A percentile compares a stretch with the other conserved stretches of the same genome.
These are phyloP conservation scores for Falco biarmicus DNA, from an alignment of 2,797 vertebrate species.

Conservation along the genomic window DNA sequence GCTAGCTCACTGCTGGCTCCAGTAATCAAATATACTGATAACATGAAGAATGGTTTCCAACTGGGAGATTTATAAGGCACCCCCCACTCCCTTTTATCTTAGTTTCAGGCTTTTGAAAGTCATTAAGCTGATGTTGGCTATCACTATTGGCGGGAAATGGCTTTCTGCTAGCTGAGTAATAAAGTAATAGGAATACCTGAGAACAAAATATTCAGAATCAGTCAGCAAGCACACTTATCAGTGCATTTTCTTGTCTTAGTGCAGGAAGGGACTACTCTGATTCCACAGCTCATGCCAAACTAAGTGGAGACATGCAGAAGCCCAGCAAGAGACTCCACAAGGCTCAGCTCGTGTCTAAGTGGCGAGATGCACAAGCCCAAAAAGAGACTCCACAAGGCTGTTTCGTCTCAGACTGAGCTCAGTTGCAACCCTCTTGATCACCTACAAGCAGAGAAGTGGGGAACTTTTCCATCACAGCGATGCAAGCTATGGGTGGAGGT, in stretches of 20 bases:
- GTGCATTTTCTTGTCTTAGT: not conserved
- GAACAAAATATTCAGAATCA: not conserved
- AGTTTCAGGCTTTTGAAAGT: not conserved
- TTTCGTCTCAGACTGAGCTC: not conserved
- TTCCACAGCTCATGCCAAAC: not conserved
- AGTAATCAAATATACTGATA: not conserved
- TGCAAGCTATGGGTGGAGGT: not conserved
- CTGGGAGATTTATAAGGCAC: not conserved
- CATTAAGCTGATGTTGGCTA: not conserved
- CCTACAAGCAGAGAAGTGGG: not conserved
- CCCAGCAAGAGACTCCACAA: not conserved
- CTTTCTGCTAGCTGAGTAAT: not conserved
- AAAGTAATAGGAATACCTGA: not conserved
- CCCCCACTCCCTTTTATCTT: not conserved
- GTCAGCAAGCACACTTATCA: not conserved
- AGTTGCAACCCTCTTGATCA: not conserved
- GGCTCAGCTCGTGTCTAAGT: not conserved
- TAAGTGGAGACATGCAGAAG: not conserved
- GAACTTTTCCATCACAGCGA: not conserved
- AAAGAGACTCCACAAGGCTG: not conserved
- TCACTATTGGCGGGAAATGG: not conserved
- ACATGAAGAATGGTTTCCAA: not conserved
- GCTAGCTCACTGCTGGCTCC: not conserved
- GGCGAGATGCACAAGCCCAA: not conserved
- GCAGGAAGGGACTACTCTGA: not conserved